Percentiles rank a stretch among this genome's conserved stretches.
Conservation (phyloP, 35 echinoderm and acorn worm species). For the Chiridota heheva region DNA sequence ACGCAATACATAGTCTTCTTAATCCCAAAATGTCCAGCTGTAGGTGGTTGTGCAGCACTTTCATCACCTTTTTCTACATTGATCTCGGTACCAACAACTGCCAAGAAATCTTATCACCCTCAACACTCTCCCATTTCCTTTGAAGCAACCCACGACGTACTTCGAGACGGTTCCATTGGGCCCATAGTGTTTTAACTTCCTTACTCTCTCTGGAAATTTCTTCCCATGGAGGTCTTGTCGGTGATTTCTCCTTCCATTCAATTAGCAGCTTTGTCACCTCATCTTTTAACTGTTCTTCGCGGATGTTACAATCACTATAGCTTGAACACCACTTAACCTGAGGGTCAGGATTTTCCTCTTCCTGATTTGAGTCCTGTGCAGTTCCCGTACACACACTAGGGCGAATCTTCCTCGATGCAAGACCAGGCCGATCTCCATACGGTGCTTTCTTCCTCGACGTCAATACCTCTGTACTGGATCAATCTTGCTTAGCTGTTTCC, state of each 20-base stretch:
- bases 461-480: not conserved
- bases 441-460: not conserved
- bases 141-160: conserved; percentile 9
- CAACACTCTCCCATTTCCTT: conserved; percentile 32
- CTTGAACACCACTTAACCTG: no score
- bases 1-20: not conserved
- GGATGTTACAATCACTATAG: no score
- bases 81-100: conserved; percentile 32
- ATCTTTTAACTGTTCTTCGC: conserved; percentile 31
- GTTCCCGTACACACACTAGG: no score
- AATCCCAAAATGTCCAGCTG: not conserved
- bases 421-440: not conserved
- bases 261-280: not conserved
- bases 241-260: conserved; percentile 1
- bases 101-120: conserved; percentile 22
- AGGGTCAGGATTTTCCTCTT: not conserved
- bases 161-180: conserved; percentile 44
- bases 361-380: no score
- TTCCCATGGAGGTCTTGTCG: not conserved
- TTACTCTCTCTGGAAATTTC: not conserved
- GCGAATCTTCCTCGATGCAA: no score
- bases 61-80: not conserved
- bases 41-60: conserved; percentile 17
- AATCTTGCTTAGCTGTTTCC: not conserved
- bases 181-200: conserved; percentile 32